A percentile compares a stretch with the other conserved stretches of the same genome.
These are phyloP conservation scores for Perodicticus potto DNA, from an alignment of 2,797 vertebrate genomes.

Conservation along the genomic window DNA sequence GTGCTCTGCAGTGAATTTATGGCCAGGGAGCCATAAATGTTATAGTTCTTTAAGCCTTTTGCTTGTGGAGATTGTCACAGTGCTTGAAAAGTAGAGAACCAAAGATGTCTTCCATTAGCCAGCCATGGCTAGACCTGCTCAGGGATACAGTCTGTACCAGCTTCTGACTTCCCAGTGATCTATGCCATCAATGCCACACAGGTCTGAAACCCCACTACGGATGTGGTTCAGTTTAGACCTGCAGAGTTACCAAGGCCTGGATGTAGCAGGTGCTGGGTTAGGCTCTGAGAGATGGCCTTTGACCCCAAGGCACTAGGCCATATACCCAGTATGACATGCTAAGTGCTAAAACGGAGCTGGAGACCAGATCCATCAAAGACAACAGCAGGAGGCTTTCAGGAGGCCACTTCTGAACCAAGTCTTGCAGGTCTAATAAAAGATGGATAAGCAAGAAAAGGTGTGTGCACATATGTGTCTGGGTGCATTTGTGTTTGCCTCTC, in stretches of 20 bases:
- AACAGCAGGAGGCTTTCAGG: neutral
- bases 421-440: neutral
- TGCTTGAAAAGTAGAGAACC: constrained; percentile 59
- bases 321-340: neutral
- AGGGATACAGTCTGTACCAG: neutral
- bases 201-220: neutral
- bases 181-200: neutral
- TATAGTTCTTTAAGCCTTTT: constrained; percentile 75
- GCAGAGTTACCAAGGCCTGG: neutral
- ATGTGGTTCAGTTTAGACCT: neutral
- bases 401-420: neutral
- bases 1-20: constrained; percentile 79
- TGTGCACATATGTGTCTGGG: neutral
- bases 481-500: neutral
- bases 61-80: constrained; percentile 76
- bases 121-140: constrained; percentile 35
- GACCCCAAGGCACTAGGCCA: neutral
- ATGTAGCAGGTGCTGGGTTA: neutral
- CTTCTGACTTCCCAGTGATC: neutral
- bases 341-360: neutral
- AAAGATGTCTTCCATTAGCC: constrained; percentile 71
- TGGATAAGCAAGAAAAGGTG: neutral
- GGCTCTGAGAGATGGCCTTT: neutral
- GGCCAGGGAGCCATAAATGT: constrained; percentile 74
- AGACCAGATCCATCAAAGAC: neutral